Evolutionary conservation across 2,797 vertebrate species (phyloP).

Genomic region (Telmatherina bonti): DNA sequence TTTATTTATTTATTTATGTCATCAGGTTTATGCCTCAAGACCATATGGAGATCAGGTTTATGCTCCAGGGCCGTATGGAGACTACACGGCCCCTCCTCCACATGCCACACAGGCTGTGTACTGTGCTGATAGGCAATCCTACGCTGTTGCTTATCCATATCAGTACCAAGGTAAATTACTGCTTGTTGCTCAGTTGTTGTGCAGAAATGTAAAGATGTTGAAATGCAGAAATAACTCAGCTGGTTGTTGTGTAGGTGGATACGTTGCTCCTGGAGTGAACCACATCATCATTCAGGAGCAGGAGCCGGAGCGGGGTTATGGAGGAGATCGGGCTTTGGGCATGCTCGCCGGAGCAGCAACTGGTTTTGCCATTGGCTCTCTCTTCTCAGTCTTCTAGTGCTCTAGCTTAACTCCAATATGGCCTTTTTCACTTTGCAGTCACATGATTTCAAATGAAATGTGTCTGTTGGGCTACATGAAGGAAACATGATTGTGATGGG

Average conservation of each 20-base stretch:
- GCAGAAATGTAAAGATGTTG: background rate
- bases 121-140: conserved; percentile 88
- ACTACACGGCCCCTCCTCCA: conserved; percentile 80
- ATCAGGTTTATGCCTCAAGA: conserved; percentile 87
- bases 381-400: conserved; percentile 94
- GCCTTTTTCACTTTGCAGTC: conserved; percentile 58
- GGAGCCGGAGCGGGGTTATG: conserved; percentile 88
- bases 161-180: conserved; percentile 75
- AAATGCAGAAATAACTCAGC: background rate
- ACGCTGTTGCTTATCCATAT: conserved; percentile 89
- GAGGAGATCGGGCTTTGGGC: conserved; percentile 90
- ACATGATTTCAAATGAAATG: conserved; percentile 54
- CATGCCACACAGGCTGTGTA: conserved; percentile 88
- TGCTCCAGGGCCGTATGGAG: conserved; percentile 84
- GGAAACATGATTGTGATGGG: conserved; percentile 64
- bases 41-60: conserved; percentile 88
- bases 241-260: conserved; percentile 80
- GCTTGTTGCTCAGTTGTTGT: background rate
- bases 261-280: conserved; percentile 85
- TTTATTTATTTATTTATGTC: conserved; percentile 1
- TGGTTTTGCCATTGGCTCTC: conserved; percentile 93
- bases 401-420: background rate
- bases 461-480: conserved; percentile 41
- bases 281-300: conserved; percentile 90
- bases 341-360: conserved; percentile 95